Percentiles rank a stretch among this genome's conserved stretches.
Conservation (phyloP, 2,797 vertebrate species). For the Ceryle rudis region DNA sequence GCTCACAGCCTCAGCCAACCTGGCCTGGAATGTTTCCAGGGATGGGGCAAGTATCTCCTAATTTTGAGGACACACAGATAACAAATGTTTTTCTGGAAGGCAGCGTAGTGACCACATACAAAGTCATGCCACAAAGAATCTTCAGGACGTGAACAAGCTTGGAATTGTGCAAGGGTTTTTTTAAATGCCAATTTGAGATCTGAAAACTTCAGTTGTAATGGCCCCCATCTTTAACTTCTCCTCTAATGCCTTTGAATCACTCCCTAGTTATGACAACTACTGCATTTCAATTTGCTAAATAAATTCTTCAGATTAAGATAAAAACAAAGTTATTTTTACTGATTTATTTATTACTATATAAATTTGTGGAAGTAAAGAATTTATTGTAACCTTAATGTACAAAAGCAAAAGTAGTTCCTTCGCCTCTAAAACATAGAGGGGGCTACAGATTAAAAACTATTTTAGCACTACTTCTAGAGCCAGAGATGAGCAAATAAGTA, state of each 20-base stretch:
- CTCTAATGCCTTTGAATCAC: background rate
- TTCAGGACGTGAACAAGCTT: conserved; percentile 33
- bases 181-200: conserved; percentile 30
- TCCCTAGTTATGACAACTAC: background rate
- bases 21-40: background rate
- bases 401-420: background rate
- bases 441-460: background rate
- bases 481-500: background rate
- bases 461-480: background rate
- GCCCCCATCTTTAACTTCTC: background rate
- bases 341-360: background rate
- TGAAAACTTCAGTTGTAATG: background rate
- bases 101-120: background rate
- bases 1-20: background rate
- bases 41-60: background rate
- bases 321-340: background rate
- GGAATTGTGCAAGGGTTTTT: background rate
- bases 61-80: background rate
- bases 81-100: conserved; percentile 29
- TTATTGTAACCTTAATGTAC: background rate
- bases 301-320: background rate
- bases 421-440: background rate
- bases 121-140: background rate
- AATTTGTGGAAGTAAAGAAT: background rate
- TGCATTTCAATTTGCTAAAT: background rate